Evolutionary conservation across 2,797 vertebrate species (phyloP), one percentile per base, ranked within the genome.

Genomic region (Poecilia velifera): DNA sequence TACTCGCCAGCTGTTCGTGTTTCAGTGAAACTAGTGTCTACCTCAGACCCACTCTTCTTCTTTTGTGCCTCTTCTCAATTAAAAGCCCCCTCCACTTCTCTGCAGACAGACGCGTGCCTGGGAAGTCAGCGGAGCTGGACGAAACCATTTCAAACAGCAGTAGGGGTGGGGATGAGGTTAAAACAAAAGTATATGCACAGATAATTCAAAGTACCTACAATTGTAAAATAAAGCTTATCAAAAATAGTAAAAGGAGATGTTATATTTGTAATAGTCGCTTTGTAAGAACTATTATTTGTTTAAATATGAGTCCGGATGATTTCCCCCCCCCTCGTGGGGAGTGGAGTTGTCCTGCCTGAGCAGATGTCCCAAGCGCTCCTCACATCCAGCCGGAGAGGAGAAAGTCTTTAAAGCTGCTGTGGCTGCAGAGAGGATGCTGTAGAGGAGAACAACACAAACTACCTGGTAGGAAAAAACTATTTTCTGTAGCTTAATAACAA

Each of bases 1-100:
- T 62, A 77, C 72, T 86, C 28, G 72, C 88, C 94, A 96, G 94
- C 92, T 95, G 94, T 94, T 76, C 57, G 79, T 78, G 81, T 78
- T 72, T 86, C 49, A 55, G 73, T 41, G 78, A 79, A 88, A 86
- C 82, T 70, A 59, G 73, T 62, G 74, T 84, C 74, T 49, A 55
- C 91, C 82, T 85, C 84, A 45, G 1, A 57, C 64, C 45, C 28
- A 31, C 59, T 68, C 81, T 82, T 89, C 82, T 82, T 88, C 89
- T 77, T 89, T 90, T 89, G 88, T 87, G 72, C 47, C 31, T 73
- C 82, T 73, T 86, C 73, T 84, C 84, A 79, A 86, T 81, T 78
- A 87, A 84, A 84, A 86, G 80, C 77, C 83, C 73, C 83, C 79
- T 75, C 83, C 76, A 73, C 83, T 78, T 66, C 81, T 72, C 64